Percentiles rank a stretch among this genome's conserved stretches.
phyloP scores from a whole-genome alignment of 2,113 vertebrate genomes.

The Columba janthina region DNA sequence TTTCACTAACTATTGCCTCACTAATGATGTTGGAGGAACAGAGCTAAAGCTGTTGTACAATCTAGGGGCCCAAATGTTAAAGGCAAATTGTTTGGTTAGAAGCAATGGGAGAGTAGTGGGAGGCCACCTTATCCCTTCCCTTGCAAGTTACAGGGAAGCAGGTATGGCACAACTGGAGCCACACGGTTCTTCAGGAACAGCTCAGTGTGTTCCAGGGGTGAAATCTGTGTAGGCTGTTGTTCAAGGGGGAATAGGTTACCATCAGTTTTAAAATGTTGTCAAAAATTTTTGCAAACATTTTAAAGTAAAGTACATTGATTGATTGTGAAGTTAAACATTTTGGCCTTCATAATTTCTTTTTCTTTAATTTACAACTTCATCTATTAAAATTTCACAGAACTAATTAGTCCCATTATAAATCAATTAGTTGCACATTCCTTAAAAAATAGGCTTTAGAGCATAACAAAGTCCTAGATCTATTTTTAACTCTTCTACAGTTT shows the following conservation, averaged over 20 bases:
- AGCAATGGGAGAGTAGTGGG: neutral
- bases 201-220: neutral
- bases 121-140: neutral
- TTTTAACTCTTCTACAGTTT: conserved; percentile 11
- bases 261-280: conserved; percentile 56
- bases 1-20: neutral
- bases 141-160: neutral
- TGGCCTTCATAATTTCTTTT: conserved; percentile 20
- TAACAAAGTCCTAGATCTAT: neutral
- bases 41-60: neutral
- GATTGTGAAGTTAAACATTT: conserved; percentile 28
- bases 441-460: neutral
- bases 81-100: neutral
- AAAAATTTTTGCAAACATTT: conserved; percentile 56
- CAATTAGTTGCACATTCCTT: conserved; percentile 9
- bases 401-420: neutral
- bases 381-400: conserved; percentile 13
- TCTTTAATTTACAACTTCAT: conserved; percentile 12
- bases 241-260: conserved; percentile 34
- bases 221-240: neutral
- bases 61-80: neutral
- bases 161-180: neutral
- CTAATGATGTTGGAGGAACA: neutral
- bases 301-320: conserved; percentile 39
- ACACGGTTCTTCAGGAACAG: neutral